Conservation (phyloP, 2,888 invertebrate species). For the Pelosia muscerda region DNA sequence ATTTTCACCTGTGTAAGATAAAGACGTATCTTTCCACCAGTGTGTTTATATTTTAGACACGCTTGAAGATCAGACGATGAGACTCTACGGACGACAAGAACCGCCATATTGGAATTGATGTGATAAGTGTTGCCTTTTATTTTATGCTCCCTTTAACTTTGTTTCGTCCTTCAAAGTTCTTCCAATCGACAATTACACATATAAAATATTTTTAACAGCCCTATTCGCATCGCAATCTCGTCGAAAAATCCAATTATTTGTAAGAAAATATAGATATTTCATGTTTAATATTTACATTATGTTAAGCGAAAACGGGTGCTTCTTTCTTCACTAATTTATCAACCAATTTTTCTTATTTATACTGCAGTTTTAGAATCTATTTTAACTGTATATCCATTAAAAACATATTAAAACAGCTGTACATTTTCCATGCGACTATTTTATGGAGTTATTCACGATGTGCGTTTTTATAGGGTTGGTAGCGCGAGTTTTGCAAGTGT, state of each 20-base stretch:
- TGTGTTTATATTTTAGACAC: slow-evolving; percentile 14
- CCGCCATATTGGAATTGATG: background rate
- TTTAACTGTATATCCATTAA: too few relatives aligned
- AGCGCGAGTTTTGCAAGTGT: too few relatives aligned
- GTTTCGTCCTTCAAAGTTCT: too few relatives aligned
- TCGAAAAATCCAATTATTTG: background rate
- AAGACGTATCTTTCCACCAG: slow-evolving; percentile 45
- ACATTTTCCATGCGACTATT: too few relatives aligned
- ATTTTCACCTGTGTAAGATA: slow-evolving; percentile 56
- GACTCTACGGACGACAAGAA: background rate
- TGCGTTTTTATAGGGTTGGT: too few relatives aligned
- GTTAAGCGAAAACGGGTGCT: background rate
- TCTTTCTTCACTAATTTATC: background rate
- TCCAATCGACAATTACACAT: too few relatives aligned
- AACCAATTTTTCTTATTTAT: background rate
- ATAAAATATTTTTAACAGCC: background rate
- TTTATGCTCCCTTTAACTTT: too few relatives aligned
- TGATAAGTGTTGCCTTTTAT: too few relatives aligned
- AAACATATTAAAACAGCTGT: too few relatives aligned
- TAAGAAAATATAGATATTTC: slow-evolving; percentile 4
- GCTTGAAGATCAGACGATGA: background rate
- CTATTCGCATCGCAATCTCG: background rate
- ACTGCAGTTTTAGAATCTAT: too few relatives aligned
- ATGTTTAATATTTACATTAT: background rate
- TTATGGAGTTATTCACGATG: too few relatives aligned